Evolutionary conservation across 2,113 vertebrate genomes (phyloP), one percentile per base, ranked within the genome.

Genomic region (Oncorhynchus gorbuscha): DNA sequence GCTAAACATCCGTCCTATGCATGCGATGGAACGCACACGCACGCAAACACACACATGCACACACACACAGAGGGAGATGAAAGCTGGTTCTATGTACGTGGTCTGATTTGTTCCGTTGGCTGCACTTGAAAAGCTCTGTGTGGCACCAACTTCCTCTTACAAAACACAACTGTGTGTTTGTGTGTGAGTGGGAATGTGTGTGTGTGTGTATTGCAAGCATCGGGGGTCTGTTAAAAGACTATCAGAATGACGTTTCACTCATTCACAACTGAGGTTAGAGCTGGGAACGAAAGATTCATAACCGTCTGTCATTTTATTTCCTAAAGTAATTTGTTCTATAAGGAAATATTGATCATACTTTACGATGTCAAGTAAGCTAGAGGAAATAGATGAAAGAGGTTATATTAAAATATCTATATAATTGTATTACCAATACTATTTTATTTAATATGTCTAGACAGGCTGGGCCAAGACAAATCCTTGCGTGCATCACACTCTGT

Each of bases 21-120:
- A 66, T 30, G 26, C 64, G 11, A n/a, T 11, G 18, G 66, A 0
- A 18, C 18, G 16, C 35, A 7, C 71, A 62, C 28, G 14, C 71
- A 35, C 16, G 24, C 61, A 28, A 24, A 28, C n/a, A 13, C n/a
- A 65, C 62, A 26, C 62, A 26, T 20, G n/a, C 62, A 28, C 64
- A 66, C 64, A 18, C 24, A 66, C 71, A 30, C 30, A 65, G 11
- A 14, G 76, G 61, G 64, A 78, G 73, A 78, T 84, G 55, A 78
- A 85, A 88, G 81, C 39, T 80, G 28, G 48, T 74, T 75, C 51
- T 71, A 73, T 73, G 59, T 73, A 73, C 16, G 22, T 71, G 61
- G 78, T 79, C 76, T 39, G 48, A 49, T 88, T 85, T 85, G 83
- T 78, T 85, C 75, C 35, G 77, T 75, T 71, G 45, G 82, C 74